A percentile compares a stretch with the other conserved stretches of the same genome.
Conservation (phyloP, 1,140 invertebrate species). For the Meloidogyne exigua region DNA sequence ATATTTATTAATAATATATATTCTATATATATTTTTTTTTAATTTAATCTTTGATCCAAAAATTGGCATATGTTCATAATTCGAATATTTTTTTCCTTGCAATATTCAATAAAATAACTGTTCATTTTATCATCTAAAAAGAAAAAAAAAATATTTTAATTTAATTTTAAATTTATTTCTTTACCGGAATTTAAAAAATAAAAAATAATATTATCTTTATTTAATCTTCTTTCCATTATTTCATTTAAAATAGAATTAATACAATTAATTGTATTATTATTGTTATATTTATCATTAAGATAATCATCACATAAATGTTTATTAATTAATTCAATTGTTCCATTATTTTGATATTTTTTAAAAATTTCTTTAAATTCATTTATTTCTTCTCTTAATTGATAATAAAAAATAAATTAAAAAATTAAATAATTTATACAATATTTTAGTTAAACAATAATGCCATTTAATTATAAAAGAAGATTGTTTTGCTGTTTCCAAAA, state of each 20-base stretch:
- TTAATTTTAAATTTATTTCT: neutral
- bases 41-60: neutral
- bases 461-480: neutral
- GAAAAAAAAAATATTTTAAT: neutral
- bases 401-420: neutral
- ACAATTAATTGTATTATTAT: neutral
- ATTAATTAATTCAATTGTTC: neutral
- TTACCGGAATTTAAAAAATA: constrained; percentile 1
- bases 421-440: neutral
- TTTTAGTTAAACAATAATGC: neutral
- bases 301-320: neutral
- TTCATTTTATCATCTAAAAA: neutral
- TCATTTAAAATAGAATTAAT: constrained; percentile 3
- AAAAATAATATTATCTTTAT: neutral
- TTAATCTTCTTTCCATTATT: neutral
- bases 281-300: neutral
- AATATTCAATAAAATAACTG: neutral
- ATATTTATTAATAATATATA: neutral
- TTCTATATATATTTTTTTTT: neutral
- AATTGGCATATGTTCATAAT: neutral
- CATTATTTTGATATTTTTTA: neutral
- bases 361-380: neutral
- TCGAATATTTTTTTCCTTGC: neutral
- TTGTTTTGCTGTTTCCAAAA: neutral
- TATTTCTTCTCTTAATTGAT: neutral